A percentile compares a stretch with the other conserved stretches of the same genome.
Evolutionary conservation across 1,140 invertebrate species (phyloP).

Genomic region (Elymnias hypermnestra): DNA sequence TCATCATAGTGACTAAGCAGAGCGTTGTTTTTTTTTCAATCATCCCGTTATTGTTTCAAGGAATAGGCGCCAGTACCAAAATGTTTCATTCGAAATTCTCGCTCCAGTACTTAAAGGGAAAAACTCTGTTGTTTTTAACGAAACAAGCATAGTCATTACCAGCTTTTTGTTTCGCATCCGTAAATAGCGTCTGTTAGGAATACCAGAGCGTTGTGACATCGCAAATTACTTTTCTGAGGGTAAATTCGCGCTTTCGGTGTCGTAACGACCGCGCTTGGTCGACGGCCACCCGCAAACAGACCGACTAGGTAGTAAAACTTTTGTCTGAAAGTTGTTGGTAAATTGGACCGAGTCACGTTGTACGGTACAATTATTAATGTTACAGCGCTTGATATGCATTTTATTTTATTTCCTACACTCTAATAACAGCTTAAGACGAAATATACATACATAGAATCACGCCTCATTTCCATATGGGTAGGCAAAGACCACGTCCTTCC

Average conservation of each 20-base stretch:
- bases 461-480: too few species aligned
- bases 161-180: conserved; percentile 60
- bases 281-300: conserved; percentile 52
- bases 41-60: conserved; percentile 10
- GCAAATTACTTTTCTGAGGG: conserved; percentile 61
- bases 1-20: conserved; percentile 1
- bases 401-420: too few species aligned
- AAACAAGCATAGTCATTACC: conserved; percentile 59
- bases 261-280: conserved; percentile 8
- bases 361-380: conserved; percentile 22
- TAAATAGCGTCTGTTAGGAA: conserved; percentile 42
- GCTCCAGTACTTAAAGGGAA: conserved; percentile 10
- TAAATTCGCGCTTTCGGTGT: conserved; percentile 40
- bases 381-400: too few species aligned
- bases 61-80: conserved; percentile 9
- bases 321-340: conserved; percentile 44
- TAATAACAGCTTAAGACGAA: too few species aligned
- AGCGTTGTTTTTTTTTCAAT: background rate
- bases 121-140: conserved; percentile 17
- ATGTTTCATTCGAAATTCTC: conserved; percentile 10
- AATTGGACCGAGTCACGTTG: conserved; percentile 33
- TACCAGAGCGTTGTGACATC: conserved; percentile 46
- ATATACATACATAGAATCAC: too few species aligned
- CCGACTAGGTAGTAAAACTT: conserved; percentile 57
- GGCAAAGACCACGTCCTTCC: too few species aligned